These are phyloP conservation scores for Acanthococcus lagerstroemiae DNA, from an alignment of 2,888 invertebrate species.

Conservation along the genomic window DNA sequence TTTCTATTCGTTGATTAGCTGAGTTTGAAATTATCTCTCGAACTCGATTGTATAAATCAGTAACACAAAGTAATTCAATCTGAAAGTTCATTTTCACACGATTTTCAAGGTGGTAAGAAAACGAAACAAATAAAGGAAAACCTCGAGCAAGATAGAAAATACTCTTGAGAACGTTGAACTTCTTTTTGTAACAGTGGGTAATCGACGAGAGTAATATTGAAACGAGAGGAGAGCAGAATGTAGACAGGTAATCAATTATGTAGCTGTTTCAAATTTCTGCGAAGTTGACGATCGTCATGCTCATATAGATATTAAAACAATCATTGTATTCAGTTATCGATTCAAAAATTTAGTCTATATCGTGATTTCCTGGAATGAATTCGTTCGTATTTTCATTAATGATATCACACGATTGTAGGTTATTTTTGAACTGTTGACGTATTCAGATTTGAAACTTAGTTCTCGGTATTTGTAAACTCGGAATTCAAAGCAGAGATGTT, in stretches of 20 bases:
- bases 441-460: conserved; percentile 18
- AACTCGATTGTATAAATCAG: neutral
- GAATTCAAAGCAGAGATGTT: conserved; percentile 3
- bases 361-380: conserved; percentile 3
- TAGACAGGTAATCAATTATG: neutral
- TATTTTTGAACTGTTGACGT: conserved; percentile 3
- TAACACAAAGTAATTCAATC: neutral
- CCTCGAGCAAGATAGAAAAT: neutral
- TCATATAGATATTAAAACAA: conserved; percentile 15
- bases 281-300: conserved; percentile 4
- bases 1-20: neutral
- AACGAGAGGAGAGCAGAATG: conserved; percentile 2
- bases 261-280: neutral
- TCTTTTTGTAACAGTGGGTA: neutral
- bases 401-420: neutral
- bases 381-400: conserved; percentile 5
- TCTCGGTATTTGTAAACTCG: conserved; percentile 12
- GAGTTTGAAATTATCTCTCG: neutral
- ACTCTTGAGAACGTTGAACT: neutral
- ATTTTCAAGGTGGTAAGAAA: neutral
- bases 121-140: neutral
- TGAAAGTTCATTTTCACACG: neutral
- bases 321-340: conserved; percentile 15
- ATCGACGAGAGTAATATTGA: neutral
- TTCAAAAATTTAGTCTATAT: conserved; percentile 9